Evolutionary conservation across 2,797 vertebrate species (phyloP), one percentile per base, ranked within the genome.

Genomic region (Taenioides sp.): DNA sequence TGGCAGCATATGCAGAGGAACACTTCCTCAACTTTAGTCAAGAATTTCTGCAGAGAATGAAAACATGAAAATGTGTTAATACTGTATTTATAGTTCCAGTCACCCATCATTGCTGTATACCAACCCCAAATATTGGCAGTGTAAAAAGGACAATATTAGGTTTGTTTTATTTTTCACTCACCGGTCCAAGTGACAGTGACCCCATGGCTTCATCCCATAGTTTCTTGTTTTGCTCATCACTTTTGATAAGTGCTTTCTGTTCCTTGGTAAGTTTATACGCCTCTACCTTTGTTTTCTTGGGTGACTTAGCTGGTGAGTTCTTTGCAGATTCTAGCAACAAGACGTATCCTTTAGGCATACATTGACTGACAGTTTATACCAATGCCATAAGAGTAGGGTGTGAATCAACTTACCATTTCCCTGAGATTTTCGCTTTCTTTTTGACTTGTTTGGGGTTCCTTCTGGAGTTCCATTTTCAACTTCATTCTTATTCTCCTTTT

Each of bases 1-100:
- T 99, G 98, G 74, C 98, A 99, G 91, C 98, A 99, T 61, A 99
- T 97, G 67, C 98, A 99, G 77, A 96, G 87, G 79, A 99, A 99
- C 2, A 95, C 87, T 65, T 99, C 98, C 75, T 97, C 95, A 65
- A 99, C 97, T 78, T 98, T 98, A 75, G 64, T 97, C 57, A 99
- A 86, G 79, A 99, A 99, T 86, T 94, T 96, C 96, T 99, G 92
- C 0, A 84, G 49, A 31, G 28, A 25, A 78, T 77, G 1, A 74
- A 59, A 50, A 75, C 2, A 74, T 3, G 7, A 7, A 9, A 34
- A 50, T 50, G 4, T n/a, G 9, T 9, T 4, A 23, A 10, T 11
- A 55, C 54, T 23, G 11, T 2, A 22, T 55, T 55, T 7, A 1
- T 9, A 23, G 22, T 23, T 12, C 11, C 9, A 55, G 54, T 3